These are phyloP conservation scores for Myotis lucifugus DNA, from an alignment of 2,113 vertebrate genomes.

Conservation along the genomic window DNA sequence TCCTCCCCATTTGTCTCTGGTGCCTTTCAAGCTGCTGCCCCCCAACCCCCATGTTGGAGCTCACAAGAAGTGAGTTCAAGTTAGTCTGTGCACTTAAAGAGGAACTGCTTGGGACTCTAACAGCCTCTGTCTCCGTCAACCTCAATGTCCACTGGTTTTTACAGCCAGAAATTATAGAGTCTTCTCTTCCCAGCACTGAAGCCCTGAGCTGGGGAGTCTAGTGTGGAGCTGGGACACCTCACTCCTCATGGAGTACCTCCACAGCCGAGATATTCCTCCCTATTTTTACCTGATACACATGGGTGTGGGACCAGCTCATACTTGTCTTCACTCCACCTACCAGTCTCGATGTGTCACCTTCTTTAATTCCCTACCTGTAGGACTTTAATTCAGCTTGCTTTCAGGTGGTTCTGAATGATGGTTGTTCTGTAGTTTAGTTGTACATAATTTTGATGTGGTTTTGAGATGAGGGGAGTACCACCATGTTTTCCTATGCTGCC, in stretches of 20 bases:
- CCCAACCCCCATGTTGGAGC: background rate
- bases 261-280: background rate
- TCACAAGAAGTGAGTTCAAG: background rate
- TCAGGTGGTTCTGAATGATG: background rate
- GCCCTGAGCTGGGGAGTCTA: background rate
- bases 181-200: background rate
- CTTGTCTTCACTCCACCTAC: background rate
- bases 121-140: background rate
- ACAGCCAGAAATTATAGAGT: background rate
- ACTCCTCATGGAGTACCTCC: background rate
- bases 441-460: background rate
- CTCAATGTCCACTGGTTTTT: background rate
- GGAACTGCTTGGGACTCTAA: background rate
- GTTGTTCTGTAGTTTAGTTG: background rate
- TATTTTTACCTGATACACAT: background rate
- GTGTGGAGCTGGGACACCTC: background rate
- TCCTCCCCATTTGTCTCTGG: background rate
- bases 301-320: background rate
- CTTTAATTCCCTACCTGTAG: background rate
- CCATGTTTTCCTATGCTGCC: background rate
- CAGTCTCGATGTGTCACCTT: background rate
- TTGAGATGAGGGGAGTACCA: background rate
- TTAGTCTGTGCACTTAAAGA: background rate
- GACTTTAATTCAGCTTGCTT: background rate
- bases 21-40: background rate